phyloP scores from a whole-genome alignment of 2,113 vertebrate species.

The Corvus cornix region DNA sequence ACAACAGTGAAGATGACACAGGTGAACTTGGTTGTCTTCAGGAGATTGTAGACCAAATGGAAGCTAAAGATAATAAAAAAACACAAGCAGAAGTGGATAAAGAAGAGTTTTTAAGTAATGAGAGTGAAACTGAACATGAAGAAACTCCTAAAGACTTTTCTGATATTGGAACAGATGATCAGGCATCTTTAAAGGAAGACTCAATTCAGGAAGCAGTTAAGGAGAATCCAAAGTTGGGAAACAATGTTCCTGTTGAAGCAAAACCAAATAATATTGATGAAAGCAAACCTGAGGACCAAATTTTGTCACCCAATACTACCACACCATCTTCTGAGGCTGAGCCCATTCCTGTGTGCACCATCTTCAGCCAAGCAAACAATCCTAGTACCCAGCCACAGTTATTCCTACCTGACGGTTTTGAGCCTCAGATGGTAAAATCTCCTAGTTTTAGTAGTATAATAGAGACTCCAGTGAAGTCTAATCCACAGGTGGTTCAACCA shows the following conservation, averaged over 20 bases:
- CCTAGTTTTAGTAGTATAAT: conserved; percentile 86
- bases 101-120: conserved; percentile 43
- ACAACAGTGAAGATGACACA: conserved; percentile 89
- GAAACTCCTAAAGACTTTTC: conserved; percentile 48
- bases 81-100: background rate
- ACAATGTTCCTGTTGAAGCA: background rate
- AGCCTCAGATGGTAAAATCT: conserved; percentile 94
- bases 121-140: conserved; percentile 63
- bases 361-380: conserved; percentile 85
- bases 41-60: conserved; percentile 73
- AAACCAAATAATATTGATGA: background rate
- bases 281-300: background rate
- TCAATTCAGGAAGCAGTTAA: conserved; percentile 3
- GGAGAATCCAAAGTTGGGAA: background rate
- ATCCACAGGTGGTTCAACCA: conserved; percentile 87
- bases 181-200: conserved; percentile 41
- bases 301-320: background rate
- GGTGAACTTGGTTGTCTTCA: conserved; percentile 85
- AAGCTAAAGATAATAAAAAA: conserved; percentile 29
- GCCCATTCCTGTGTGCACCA: conserved; percentile 90
- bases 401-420: conserved; percentile 87
- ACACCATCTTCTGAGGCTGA: conserved; percentile 61
- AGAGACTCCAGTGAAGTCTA: conserved; percentile 78
- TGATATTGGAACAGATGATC: conserved; percentile 52
- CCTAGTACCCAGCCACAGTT: conserved; percentile 67